Evolutionary conservation across 2,797 vertebrate species (phyloP).

Genomic region (Coregonus suidteri): DNA sequence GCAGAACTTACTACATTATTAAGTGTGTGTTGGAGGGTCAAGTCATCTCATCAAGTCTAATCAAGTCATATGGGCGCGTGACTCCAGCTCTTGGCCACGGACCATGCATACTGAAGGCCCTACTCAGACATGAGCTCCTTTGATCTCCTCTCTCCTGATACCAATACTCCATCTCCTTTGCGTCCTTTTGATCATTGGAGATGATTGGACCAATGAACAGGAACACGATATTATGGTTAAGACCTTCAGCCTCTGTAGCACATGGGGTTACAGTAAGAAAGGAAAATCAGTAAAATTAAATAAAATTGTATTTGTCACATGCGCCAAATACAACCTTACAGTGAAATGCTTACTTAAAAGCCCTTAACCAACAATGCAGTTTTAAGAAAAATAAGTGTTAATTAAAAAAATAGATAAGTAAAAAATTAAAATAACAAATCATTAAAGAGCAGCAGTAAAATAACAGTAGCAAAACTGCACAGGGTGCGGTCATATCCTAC

Average conservation of each 20-base stretch:
- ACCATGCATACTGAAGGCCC: conserved; percentile 66
- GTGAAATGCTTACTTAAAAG: no score
- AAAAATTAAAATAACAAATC: no score
- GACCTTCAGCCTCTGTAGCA: conserved; percentile 65
- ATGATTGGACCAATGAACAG: conserved; percentile 78
- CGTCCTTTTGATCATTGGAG: conserved; percentile 73
- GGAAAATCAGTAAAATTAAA: background rate
- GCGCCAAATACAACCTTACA: no score
- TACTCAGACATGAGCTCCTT: conserved; percentile 1
- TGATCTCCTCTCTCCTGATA: conserved; percentile 1
- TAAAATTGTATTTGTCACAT: no score
- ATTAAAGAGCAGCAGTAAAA: no score
- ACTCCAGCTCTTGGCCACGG: conserved; percentile 73
- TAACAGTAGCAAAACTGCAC: conserved; percentile 37
- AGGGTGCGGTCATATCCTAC: conserved; percentile 17
- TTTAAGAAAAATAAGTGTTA: no score
- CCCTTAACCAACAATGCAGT: no score
- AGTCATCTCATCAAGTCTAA: conserved; percentile 82
- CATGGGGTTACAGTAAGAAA: conserved; percentile 57
- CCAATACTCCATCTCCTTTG: background rate
- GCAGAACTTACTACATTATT: conserved; percentile 97
- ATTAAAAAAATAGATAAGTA: no score
- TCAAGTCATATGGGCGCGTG: conserved; percentile 83
- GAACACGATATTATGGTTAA: conserved; percentile 72
- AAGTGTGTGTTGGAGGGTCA: conserved; percentile 77